phyloP scores from a whole-genome alignment of 2,888 invertebrate genomes.

The Chalcis sispes region DNA sequence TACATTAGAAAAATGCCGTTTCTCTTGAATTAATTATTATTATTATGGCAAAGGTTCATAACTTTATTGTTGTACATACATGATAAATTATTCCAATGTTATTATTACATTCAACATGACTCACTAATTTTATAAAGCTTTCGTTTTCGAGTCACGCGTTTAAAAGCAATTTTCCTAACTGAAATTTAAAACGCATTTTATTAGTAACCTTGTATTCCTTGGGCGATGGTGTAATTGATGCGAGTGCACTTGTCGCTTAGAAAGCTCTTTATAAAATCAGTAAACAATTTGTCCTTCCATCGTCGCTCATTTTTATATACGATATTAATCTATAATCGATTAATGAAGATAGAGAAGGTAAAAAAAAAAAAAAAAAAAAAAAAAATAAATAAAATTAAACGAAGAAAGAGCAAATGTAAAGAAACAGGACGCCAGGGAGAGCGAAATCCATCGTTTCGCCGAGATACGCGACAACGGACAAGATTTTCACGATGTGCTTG shows the following conservation, averaged over 20 bases:
- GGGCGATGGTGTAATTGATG: background rate
- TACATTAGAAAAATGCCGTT: too few relatives aligned
- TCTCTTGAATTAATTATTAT: too few relatives aligned
- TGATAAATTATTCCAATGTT: too few relatives aligned
- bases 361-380: conserved; percentile 1
- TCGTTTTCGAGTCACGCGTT: too few relatives aligned
- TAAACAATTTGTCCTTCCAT: too few relatives aligned
- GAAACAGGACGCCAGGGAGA: background rate
- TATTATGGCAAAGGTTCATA: too few relatives aligned
- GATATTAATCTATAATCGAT: background rate
- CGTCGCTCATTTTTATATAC: background rate
- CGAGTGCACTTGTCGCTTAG: too few relatives aligned
- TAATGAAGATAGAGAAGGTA: background rate
- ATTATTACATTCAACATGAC: too few relatives aligned
- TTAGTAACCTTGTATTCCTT: conserved; percentile 5
- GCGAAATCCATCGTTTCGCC: background rate
- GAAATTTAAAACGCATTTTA: background rate
- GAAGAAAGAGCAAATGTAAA: background rate
- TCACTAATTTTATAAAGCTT: too few relatives aligned
- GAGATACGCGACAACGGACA: background rate
- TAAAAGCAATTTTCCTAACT: too few relatives aligned
- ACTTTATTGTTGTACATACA: too few relatives aligned
- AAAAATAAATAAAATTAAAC: background rate
- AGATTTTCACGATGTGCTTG: background rate
- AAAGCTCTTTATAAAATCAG: too few relatives aligned